Evolutionary conservation across 2,113 vertebrate species (phyloP).

Genomic region (Oryzias woworae): DNA sequence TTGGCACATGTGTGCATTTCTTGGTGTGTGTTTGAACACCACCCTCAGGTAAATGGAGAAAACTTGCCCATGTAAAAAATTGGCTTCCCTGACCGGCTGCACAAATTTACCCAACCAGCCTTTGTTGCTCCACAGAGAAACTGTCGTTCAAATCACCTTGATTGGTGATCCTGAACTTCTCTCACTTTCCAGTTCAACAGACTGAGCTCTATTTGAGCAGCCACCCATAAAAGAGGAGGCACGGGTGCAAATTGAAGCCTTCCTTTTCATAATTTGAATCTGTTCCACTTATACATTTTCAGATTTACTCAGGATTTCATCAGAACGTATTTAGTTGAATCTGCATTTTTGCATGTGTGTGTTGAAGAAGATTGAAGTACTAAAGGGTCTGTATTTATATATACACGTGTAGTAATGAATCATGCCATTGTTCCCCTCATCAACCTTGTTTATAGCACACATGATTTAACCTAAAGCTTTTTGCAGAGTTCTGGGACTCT

Average conservation of each 20-base stretch:
- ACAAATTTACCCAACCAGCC: conserved; percentile 59
- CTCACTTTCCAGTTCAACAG: conserved; percentile 48
- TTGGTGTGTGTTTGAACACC: conserved; percentile 3
- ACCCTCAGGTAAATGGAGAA: conserved; percentile 53
- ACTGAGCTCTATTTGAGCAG: conserved; percentile 69
- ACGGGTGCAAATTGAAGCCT: conserved; percentile 73
- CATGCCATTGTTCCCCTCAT: conserved; percentile 60
- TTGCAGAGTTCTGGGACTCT: conserved; percentile 19
- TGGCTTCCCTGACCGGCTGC: conserved; percentile 62
- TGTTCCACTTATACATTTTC: conserved; percentile 73
- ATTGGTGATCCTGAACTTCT: conserved; percentile 25
- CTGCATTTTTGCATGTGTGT: conserved; percentile 10
- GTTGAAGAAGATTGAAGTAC: conserved; percentile 1
- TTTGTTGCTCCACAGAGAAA: conserved; percentile 51
- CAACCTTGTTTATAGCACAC: conserved; percentile 49
- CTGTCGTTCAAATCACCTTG: conserved; percentile 62
- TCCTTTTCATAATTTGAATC: conserved; percentile 77
- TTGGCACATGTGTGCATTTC: conserved; percentile 3
- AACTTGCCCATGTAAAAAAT: conserved; percentile 73
- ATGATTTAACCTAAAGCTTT: conserved; percentile 31
- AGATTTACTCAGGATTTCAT: conserved; percentile 41
- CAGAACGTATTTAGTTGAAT: conserved; percentile 59
- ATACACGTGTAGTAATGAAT: conserved; percentile 37
- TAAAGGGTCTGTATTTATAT: conserved; percentile 27
- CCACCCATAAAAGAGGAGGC: conserved; percentile 58